Base-by-base conservation (phyloP, 2,797 vertebrate species). In the Adelosebastes latens region DNA sequence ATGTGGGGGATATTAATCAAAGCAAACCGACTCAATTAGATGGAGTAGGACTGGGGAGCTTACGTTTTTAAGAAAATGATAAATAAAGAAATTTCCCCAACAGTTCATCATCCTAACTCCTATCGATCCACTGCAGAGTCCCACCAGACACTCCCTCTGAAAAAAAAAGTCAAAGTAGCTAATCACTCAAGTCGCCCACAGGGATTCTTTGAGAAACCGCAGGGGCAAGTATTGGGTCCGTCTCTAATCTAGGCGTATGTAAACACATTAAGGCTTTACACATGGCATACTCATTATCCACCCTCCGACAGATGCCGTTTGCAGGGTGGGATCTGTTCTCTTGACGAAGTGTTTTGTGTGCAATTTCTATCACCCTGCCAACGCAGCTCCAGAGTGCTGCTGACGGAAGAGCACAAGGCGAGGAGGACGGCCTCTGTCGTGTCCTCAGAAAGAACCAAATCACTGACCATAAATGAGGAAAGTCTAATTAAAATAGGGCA, bases 211-310 rank as follows among this genome's bases (percentile, higher is more conserved):
- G 79, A 92, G 87, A 85, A 93, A 89, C 88, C 87, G 18, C 88
- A 90, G 86, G 94, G 87, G 88, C 85, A 85, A 88, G 90, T 89
- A 86, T 77, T 83, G 84, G 84, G 87, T 92, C 75, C 39, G 36
- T 94, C 89, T 90, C 86, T 93, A 93, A 95, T 95, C 91, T 87
- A 75, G 69, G 69, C 60, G 42, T 92, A 93, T 94, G 89, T 93
- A 95, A 94, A 96, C 91, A 95, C 90, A 92, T 93, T 94, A 92
- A 88, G 82, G 83, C 84, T 88, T 87, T 88, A 84, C 85, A 87
- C 87, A 88, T 87, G 81, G 79, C 85, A 81, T 72, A 49, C 81
- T 93, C 83, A 91, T 93, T 89, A 94, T 85, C 82, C 77, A 64
- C 31, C 70, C 76, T 89, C 86, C 83, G 85, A 83, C 81, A 81